Evolutionary conservation across 2,113 vertebrate species (phyloP).

Genomic region (Ia io): DNA sequence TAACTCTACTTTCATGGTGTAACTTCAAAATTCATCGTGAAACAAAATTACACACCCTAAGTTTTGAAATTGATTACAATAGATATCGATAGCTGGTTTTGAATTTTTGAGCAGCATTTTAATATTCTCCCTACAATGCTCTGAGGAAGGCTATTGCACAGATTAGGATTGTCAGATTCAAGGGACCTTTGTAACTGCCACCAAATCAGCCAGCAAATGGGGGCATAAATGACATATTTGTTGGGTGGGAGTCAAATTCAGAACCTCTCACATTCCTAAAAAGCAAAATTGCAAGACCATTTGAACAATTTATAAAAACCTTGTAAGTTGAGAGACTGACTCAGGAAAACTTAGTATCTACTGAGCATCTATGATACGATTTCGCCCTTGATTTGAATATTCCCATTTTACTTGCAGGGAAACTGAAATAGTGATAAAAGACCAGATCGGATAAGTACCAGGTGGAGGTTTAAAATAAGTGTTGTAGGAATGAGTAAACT

Average conservation of each 20-base stretch:
- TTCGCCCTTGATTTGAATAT: background rate
- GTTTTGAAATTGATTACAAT: slow-evolving; percentile 15
- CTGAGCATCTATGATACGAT: background rate
- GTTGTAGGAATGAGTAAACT: background rate
- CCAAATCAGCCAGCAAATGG: background rate
- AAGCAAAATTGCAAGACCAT: background rate
- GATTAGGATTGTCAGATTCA: background rate
- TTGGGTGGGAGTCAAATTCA: background rate
- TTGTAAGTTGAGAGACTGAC: background rate
- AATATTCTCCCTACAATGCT: background rate
- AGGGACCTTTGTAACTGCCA: background rate
- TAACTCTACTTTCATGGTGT: background rate
- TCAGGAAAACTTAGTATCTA: background rate
- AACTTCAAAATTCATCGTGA: slow-evolving; percentile 6
- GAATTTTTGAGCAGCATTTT: slow-evolving; percentile 31
- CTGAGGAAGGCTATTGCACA: background rate
- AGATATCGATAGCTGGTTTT: background rate
- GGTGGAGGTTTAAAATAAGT: background rate
- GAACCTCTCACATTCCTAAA: background rate
- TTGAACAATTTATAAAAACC: background rate
- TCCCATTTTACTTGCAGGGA: background rate
- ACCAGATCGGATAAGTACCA: background rate
- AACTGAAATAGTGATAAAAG: background rate
- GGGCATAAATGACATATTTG: background rate
- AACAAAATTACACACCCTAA: background rate